Evolutionary conservation across 2,797 vertebrate genomes (phyloP).

Genomic region (Platalea minor): DNA sequence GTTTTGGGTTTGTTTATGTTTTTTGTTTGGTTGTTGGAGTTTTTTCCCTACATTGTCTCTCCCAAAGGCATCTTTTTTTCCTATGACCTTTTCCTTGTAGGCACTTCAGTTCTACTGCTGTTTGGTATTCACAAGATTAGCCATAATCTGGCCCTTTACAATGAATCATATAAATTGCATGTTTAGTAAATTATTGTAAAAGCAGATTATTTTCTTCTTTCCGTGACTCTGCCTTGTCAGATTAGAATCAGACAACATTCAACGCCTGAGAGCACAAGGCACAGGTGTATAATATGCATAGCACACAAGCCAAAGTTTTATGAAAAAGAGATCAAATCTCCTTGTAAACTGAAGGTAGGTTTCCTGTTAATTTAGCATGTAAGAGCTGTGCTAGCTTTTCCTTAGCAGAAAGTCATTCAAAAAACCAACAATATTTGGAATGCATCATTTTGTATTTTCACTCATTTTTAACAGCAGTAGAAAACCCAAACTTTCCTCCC

Average conservation of each 20-base stretch:
- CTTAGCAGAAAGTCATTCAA: neutral
- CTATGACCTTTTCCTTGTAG: neutral
- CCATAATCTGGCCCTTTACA: neutral
- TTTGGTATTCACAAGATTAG: neutral
- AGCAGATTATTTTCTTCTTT: neutral
- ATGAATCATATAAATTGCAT: neutral
- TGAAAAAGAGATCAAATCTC: neutral
- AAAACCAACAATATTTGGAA: neutral
- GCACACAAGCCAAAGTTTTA: neutral
- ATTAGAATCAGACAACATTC: neutral
- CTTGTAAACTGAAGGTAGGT: neutral
- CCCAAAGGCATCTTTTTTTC: neutral
- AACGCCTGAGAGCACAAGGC: neutral
- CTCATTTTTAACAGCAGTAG: neutral
- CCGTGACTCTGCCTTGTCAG: neutral
- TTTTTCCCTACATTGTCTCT: neutral
- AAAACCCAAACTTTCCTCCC: neutral
- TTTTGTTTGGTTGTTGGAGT: neutral
- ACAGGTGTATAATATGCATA: fast-evolving
- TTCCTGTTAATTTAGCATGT: neutral
- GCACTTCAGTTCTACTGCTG: neutral
- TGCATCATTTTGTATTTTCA: neutral
- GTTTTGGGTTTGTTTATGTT: neutral
- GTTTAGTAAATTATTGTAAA: neutral
- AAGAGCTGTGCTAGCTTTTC: neutral